Evolutionary conservation across 1,140 invertebrate species (phyloP).

Genomic region (Drepana arcuata): DNA sequence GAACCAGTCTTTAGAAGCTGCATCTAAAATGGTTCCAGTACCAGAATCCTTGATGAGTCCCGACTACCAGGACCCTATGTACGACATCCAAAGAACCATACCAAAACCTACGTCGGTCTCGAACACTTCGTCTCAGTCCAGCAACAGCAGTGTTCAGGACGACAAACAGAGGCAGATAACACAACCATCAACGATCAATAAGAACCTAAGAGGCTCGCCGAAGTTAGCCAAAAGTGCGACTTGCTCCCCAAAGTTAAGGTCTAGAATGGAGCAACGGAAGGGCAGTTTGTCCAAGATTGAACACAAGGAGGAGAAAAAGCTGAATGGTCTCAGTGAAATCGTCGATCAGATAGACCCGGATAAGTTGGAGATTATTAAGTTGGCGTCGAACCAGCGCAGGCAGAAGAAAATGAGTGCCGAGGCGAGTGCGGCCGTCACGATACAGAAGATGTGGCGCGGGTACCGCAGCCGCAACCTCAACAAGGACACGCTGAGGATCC

Average conservation of each 20-base stretch:
- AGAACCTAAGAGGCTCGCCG: conserved; percentile 40
- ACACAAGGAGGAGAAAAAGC: conserved; percentile 72
- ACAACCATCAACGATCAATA: background rate
- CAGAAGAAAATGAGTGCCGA: conserved; percentile 57
- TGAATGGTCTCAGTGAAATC: conserved; percentile 64
- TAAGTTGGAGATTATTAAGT: conserved; percentile 43
- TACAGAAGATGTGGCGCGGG: conserved; percentile 92
- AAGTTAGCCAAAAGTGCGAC: conserved; percentile 67
- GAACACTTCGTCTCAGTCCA: conserved; percentile 43
- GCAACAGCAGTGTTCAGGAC: conserved; percentile 45
- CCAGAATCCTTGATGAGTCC: conserved; percentile 90
- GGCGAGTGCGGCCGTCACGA: conserved; percentile 79
- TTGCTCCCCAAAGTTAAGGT: conserved; percentile 62
- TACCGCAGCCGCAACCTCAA: conserved; percentile 86
- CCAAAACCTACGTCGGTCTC: conserved; percentile 30
- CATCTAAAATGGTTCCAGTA: conserved; percentile 88
- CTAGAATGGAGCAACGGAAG: conserved; percentile 60
- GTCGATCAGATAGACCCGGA: conserved; percentile 45
- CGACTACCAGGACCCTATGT: conserved; percentile 75
- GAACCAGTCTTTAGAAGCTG: conserved; percentile 81
- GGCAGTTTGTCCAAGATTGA: conserved; percentile 63
- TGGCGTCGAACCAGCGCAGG: conserved; percentile 53
- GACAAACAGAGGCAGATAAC: conserved; percentile 21
- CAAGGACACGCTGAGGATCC: conserved; percentile 79
- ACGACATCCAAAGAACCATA: conserved; percentile 52